Evolutionary conservation across 1,140 invertebrate species (phyloP), one percentile per base, ranked within the genome.

Genomic region (Drosophila bipectinata): DNA sequence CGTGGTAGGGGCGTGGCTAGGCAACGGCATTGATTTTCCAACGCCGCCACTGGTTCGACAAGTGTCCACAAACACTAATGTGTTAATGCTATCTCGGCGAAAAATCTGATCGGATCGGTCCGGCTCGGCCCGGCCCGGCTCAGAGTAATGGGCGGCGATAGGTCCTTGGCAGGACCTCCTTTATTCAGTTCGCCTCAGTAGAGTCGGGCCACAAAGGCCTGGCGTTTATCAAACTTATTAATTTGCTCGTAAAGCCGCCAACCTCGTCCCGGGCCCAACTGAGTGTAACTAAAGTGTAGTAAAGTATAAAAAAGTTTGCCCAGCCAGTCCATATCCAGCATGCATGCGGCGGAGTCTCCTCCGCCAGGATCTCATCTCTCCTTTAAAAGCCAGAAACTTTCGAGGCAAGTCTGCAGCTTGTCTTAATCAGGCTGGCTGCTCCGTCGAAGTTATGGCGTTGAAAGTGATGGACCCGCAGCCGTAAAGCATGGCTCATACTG

Each of bases 171-270:
- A 10, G 47, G 26, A 57, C 15, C 53, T 39, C 41, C 58, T 80
- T 81, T 67, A 9, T 37, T 37, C 34, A 80, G 72, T 76, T 77
- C 49, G 48, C 58, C 64, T 64, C 56, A 62, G 60, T 60, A 59
- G 79, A 71, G 55, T 15, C 32, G 9, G 32, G 6, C 32, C 34
- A 48, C 44, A 14, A 32, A 58, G 44, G 32, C 15, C 55, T 61
- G 57, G 26, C 56, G 55, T 73, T 63, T 78, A 77, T 66, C 75
- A 83, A 74, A 79, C 62, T 82, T 82, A 69, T 78, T 74, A 74
- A 78, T 55, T 74, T 59, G 37, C 45, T 37, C 64, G 66, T 75
- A 79, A 72, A 57, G 21, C 44, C 55, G 14, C 18, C 6, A 51
- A 47, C 45, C 66, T 6, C 3, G 1, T 32, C 15, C 28, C 26